Evolutionary conservation across 2,888 invertebrate species (phyloP), one percentile per base, ranked within the genome.

Genomic region (Diachrysia chrysitis): DNA sequence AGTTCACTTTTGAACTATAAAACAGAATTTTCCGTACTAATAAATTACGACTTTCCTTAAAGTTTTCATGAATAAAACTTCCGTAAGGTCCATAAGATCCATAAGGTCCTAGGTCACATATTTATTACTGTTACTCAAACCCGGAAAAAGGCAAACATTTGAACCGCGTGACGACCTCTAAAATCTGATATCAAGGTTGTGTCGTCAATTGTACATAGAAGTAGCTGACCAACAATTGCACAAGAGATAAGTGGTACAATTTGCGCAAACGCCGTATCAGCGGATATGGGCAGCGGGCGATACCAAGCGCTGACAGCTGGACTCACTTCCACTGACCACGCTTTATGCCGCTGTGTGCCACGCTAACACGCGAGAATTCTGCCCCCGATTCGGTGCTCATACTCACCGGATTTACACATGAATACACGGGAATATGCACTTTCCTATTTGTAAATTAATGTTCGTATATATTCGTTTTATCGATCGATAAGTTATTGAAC

Each of bases 371-470:
- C 83, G 70, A 76, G 74, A 81, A 81, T 83, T 75, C 67, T 86
- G 88, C 77, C 89, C 92, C 85, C 90, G 88, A 87, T 92, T 88
- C 83, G 81, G 85, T 85, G 64, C n/a, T n/a, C n/a, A n/a, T 25
- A 25, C 37, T 66, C 62, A 84, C 88, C 71, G 89, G 89, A 91
- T 89, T 88, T 88, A 87, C 86, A 89, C 87, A 89, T 89, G 88
- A 91, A 83, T 88, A 83, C 81, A 72, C 84, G 76, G 78, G 73
- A 80, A 86, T 76, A 82, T 77, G 73, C 79, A 78, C 79, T 82
- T 83, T 79, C 79, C 69, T 72, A 81, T 75, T 69, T 73, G 62
- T 71, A 63, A 67, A 62, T 72, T 42, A 66, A 70, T 69, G 54
- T 29, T 70, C 55, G 70, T 78, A 56, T 58, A 53, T 42, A 64